Percentiles rank a stretch among this genome's conserved stretches.
Evolutionary conservation across 2,888 invertebrate species (phyloP).

Genomic region (Drosophila paracracens): DNA sequence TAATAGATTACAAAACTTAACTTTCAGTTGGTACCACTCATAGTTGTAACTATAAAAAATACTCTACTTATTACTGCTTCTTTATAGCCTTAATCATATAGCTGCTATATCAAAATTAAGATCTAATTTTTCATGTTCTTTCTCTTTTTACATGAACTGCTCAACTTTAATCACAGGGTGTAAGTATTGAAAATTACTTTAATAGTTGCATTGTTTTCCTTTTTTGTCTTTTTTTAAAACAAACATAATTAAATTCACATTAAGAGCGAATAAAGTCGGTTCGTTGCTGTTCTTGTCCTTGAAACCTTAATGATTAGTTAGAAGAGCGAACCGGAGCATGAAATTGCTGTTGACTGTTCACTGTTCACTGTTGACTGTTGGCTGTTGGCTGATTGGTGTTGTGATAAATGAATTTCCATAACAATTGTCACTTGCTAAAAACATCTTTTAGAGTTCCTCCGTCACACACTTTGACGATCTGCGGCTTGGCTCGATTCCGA

Average conservation of each 20-base stretch:
- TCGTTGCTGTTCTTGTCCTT: background rate
- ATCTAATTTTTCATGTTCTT: constrained; percentile 27
- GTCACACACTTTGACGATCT: constrained; percentile 30
- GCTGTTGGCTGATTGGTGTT: constrained; percentile 11
- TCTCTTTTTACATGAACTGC: constrained; percentile 17
- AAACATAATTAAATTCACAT: constrained; percentile 72
- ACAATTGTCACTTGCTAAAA: constrained; percentile 53
- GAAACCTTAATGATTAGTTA: constrained; percentile 19
- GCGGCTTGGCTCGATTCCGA: constrained; percentile 1
- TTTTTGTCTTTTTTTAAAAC: constrained; percentile 36
- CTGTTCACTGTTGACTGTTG: constrained; percentile 27
- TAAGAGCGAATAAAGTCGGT: constrained; percentile 25
- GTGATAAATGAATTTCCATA: constrained; percentile 67
- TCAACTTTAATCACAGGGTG: constrained; percentile 51
- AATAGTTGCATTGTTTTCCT: background rate
- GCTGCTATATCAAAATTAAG: background rate
- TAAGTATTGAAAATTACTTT: constrained; percentile 64
- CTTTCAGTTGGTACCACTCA: background rate
- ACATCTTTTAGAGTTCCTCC: constrained; percentile 27
- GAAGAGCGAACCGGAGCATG: constrained; percentile 43
- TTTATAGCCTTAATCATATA: background rate
- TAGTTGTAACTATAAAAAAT: background rate
- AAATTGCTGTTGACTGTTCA: constrained; percentile 42
- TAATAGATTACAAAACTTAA: background rate
- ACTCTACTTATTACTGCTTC: background rate